phyloP scores from a whole-genome alignment of 2,888 invertebrate species.

The Oscheius sp. region DNA sequence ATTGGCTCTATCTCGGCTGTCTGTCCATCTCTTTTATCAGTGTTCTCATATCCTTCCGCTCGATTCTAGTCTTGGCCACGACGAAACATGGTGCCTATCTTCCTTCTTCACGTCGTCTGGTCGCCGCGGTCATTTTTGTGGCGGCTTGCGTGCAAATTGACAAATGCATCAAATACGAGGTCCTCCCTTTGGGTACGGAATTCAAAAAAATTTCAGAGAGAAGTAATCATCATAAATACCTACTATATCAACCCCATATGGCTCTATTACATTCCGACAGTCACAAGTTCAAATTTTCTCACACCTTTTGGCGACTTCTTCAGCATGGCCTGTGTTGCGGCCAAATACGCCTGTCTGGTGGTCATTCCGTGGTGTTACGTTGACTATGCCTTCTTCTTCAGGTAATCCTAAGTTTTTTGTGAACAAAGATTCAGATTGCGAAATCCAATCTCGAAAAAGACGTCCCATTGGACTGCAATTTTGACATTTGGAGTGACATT shows the following conservation, averaged over 20 bases:
- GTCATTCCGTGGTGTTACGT: neutral
- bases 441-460: neutral
- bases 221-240: too few species aligned
- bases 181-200: neutral
- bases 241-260: too few species aligned
- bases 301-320: neutral
- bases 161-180: neutral
- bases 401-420: neutral
- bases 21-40: too few species aligned
- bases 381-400: constrained; percentile 12
- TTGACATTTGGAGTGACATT: neutral
- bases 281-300: neutral
- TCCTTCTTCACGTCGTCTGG: constrained; percentile 3
- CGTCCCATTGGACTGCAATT: neutral
- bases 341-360: constrained; percentile 13
- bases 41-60: constrained; percentile 1
- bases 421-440: neutral
- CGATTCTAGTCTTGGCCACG: neutral
- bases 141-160: neutral
- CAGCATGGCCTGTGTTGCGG: constrained; percentile 4
- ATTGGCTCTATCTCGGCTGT: too few species aligned
- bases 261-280: constrained; percentile 7
- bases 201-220: too few species aligned
- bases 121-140: neutral
- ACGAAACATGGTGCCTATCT: neutral